Base-by-base conservation (phyloP, 2,113 vertebrate species). In the Phrynosoma platyrhinos region DNA sequence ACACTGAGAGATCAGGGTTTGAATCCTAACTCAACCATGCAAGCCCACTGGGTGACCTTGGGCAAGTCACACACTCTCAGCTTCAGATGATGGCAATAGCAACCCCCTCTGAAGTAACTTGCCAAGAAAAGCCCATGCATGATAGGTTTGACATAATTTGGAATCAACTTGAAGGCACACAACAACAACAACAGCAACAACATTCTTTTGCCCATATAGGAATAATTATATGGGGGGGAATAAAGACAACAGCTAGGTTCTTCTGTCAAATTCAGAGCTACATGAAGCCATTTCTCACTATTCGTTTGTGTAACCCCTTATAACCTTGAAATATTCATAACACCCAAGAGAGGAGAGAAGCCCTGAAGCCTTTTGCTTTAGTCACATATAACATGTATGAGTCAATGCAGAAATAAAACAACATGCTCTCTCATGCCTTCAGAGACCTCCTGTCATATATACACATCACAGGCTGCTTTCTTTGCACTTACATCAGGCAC, bases 281-380 rank as follows among this genome's bases (percentile, higher is more conserved):
- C 18, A 25, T 88, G 81, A 42, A 87, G 83, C 53, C 92, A 92
- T 92, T 53, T 1, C 62, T 42, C 47, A 72, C 62, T 88, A 47
- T 27, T 75, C 83, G 23, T 91, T 87, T 89, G n/a, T 32, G 23
- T 32, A 83, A 81, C 72, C 58, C 47, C 23, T 21, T 68, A 86
- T 82, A 88, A 87, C 66, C 55, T 87, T 92, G 71, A 66, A 93
- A 66, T 83, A 27, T 27, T 32, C 68, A 80, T 91, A 84, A 85
- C 13, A 64, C 55, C 25, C 66, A 90, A 86, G 75, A 68, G 40
- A 36, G 40, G 36, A 79, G 1, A 87, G 64, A 85, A 90, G 4
- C 10, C 58, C 84, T 85, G 36, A 21, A 75, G 84, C 83, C 42
- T 77, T 62, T 76, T 55, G 9, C 88, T 83, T 82, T 72, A 83